Evolutionary conservation across 2,797 vertebrate genomes (phyloP).

Genomic region (Coranthus polyacanthus): DNA sequence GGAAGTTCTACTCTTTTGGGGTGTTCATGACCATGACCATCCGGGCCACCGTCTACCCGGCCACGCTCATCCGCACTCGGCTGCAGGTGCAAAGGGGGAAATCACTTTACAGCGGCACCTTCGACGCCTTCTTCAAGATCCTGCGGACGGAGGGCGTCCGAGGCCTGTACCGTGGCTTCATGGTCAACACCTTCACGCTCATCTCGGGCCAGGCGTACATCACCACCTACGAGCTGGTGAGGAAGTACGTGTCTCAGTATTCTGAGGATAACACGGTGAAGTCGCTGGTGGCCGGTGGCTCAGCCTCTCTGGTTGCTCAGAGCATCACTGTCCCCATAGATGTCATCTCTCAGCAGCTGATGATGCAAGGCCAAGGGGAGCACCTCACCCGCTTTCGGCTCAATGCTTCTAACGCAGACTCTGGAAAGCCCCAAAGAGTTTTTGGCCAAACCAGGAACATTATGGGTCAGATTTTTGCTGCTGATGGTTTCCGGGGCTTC

Average conservation of each 20-base stretch:
- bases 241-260: conserved; percentile 92
- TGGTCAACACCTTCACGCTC: conserved; percentile 97
- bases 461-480: conserved; percentile 92
- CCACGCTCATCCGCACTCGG: conserved; percentile 95
- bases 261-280: conserved; percentile 93
- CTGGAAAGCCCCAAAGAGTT: conserved; percentile 72
- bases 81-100: conserved; percentile 96
- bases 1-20: conserved; percentile 96
- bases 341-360: conserved; percentile 95
- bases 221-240: conserved; percentile 96
- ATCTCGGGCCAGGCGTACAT: conserved; percentile 98
- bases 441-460: conserved; percentile 95
- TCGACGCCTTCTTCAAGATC: conserved; percentile 95
- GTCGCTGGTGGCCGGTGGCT: conserved; percentile 94
- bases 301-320: conserved; percentile 95
- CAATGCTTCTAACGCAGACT: conserved; percentile 37
- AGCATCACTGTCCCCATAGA: conserved; percentile 98
- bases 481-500: conserved; percentile 92
- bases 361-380: conserved; percentile 95
- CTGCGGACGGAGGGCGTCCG: conserved; percentile 88
- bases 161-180: conserved; percentile 94
- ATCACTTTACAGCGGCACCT: conserved; percentile 93
- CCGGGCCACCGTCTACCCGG: conserved; percentile 95
- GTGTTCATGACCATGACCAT: conserved; percentile 98
- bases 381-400: conserved; percentile 91